phyloP scores from a whole-genome alignment of 2,888 invertebrate species.

The Heliconius ethilla region DNA sequence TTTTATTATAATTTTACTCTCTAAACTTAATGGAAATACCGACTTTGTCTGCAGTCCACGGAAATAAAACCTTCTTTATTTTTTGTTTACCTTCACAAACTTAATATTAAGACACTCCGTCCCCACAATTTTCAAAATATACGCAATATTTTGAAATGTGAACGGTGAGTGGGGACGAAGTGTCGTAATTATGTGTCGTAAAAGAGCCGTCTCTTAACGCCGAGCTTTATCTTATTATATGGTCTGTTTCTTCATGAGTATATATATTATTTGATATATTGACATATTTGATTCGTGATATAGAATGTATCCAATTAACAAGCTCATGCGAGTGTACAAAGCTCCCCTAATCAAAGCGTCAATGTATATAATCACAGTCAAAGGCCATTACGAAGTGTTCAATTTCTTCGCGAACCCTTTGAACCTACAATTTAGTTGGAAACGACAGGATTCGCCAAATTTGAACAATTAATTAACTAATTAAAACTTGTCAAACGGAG shows the following conservation, averaged over 20 bases:
- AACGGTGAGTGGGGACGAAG: too few relatives aligned
- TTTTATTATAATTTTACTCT: neutral
- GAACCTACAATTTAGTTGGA: neutral
- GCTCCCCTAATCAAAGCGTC: neutral
- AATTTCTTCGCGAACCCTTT: constrained; percentile 9
- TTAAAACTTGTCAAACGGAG: constrained; percentile 18
- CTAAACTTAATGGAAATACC: neutral
- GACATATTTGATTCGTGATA: constrained; percentile 1
- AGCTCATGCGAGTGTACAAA: neutral
- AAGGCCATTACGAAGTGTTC: neutral
- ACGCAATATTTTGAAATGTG: too few relatives aligned
- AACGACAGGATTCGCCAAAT: constrained; percentile 18
- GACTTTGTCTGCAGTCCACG: neutral
- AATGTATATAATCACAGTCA: neutral
- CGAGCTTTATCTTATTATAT: too few relatives aligned
- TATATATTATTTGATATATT: too few relatives aligned
- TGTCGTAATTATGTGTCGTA: too few relatives aligned
- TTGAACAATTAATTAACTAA: constrained; percentile 24
- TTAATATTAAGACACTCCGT: too few relatives aligned
- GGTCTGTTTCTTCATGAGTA: too few relatives aligned
- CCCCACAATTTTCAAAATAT: too few relatives aligned
- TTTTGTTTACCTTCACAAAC: too few relatives aligned
- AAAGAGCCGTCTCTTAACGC: too few relatives aligned
- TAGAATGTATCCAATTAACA: constrained; percentile 14
- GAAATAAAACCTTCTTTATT: neutral